These are phyloP conservation scores for Drosophila macrospina DNA, from an alignment of 2,888 invertebrate species.

Conservation along the genomic window DNA sequence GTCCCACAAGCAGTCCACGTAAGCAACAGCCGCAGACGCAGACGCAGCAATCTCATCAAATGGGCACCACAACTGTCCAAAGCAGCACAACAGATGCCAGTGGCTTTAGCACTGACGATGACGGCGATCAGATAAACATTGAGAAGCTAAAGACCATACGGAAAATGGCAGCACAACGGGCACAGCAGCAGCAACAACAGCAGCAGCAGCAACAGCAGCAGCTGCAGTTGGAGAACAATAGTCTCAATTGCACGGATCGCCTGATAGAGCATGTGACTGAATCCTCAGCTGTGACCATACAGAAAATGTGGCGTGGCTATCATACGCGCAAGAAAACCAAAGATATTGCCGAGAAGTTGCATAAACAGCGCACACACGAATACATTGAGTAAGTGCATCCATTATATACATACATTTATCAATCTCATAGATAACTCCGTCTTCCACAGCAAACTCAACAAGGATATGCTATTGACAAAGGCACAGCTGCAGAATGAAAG, in stretches of 20 bases:
- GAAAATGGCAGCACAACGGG: conserved; percentile 87
- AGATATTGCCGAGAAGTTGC: conserved; percentile 88
- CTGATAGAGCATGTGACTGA: conserved; percentile 82
- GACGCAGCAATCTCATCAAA: conserved; percentile 19
- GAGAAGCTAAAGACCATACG: conserved; percentile 89
- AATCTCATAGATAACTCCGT: conserved; percentile 25
- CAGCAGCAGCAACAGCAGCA: conserved; percentile 82
- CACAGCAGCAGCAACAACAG: conserved; percentile 83
- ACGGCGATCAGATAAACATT: conserved; percentile 88
- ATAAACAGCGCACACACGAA: conserved; percentile 91
- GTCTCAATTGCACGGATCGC: conserved; percentile 55
- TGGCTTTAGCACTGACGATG: conserved; percentile 87
- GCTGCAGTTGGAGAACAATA: conserved; percentile 72
- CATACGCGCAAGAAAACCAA: conserved; percentile 89
- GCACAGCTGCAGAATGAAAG: conserved; percentile 93
- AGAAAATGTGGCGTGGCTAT: conserved; percentile 95
- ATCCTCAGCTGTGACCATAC: conserved; percentile 91
- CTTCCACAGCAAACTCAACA: conserved; percentile 89
- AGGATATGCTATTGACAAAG: conserved; percentile 94
- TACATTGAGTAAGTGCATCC: conserved; percentile 90
- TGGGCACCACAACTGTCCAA: conserved; percentile 6
- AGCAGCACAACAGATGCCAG: conserved; percentile 66
- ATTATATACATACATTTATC: neutral
- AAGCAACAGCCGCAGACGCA: conserved; percentile 53
- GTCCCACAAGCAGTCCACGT: conserved; percentile 84